Conservation (phyloP, 1,140 invertebrate species). For the Globodera rostochiensis region DNA sequence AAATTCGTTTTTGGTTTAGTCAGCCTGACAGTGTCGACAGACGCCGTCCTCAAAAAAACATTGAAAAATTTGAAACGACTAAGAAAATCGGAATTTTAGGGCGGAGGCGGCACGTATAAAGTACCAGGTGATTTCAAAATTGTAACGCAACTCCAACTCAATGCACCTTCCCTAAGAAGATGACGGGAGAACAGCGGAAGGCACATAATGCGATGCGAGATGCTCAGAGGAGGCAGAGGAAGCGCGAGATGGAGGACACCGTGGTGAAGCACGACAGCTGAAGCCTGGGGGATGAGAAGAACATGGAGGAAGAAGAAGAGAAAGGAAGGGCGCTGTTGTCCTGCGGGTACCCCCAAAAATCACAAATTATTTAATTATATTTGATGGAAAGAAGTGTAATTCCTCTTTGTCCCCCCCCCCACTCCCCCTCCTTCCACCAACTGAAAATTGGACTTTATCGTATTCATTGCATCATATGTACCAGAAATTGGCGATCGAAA, state of each 20-base stretch:
- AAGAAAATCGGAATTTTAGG: constrained; percentile 7
- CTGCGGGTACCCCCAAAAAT: constrained; percentile 5
- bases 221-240: constrained; percentile 34
- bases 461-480: no score
- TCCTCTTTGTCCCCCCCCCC: not conserved
- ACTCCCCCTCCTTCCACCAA: no score
- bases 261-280: constrained; percentile 14
- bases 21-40: no score
- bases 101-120: constrained; percentile 33
- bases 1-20: no score
- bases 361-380: not conserved
- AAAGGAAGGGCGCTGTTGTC: not conserved
- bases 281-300: not conserved
- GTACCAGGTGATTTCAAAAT: constrained; percentile 19
- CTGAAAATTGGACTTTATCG: no score
- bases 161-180: constrained; percentile 18
- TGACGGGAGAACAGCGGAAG: constrained; percentile 25
- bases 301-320: not conserved
- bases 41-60: not conserved
- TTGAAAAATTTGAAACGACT: not conserved
- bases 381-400: not conserved
- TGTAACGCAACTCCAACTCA: constrained; percentile 1
- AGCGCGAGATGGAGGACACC: constrained; percentile 35
- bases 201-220: constrained; percentile 40
- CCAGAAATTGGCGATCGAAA: no score